Conservation (phyloP, 2,113 vertebrate genomes). For the Nothocercus julius region DNA sequence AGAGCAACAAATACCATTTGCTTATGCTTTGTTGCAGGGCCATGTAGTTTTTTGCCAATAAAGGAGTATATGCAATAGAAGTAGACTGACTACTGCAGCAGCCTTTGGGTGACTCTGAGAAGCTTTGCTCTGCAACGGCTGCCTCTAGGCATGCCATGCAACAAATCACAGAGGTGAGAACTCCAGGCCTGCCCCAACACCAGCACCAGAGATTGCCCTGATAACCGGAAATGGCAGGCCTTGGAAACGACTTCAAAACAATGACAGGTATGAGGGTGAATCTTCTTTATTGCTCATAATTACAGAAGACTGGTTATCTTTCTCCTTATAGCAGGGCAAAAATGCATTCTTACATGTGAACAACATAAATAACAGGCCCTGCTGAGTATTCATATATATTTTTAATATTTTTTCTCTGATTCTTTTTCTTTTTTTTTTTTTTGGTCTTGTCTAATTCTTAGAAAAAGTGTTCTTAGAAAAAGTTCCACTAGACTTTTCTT, state of each 20-base stretch:
- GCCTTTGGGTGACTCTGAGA: neutral
- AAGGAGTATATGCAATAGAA: neutral
- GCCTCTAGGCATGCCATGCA: constrained; percentile 5
- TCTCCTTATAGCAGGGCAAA: neutral
- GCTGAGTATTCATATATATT: neutral
- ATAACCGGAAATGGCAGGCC: constrained; percentile 8
- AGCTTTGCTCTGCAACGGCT: neutral
- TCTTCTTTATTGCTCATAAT: neutral
- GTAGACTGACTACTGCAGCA: neutral
- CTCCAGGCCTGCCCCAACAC: neutral
- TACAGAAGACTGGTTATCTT: constrained; percentile 17
- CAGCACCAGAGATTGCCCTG: neutral
- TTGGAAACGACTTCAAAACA: constrained; percentile 26
- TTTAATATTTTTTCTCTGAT: neutral
- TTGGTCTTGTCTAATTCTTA: neutral
- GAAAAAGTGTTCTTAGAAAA: neutral
- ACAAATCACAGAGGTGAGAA: constrained; percentile 14
- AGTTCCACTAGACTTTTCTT: neutral
- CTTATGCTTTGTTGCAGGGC: neutral
- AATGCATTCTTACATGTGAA: neutral
- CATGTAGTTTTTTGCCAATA: neutral
- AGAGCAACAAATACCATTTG: neutral
- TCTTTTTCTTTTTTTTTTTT: neutral
- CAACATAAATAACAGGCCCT: neutral
- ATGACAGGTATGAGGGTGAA: neutral